Evolutionary conservation across 37 sponge, comb jelly and placozoan species (phyloP), one percentile per base, ranked within the genome.

Genomic region (Geodia barretti): DNA sequence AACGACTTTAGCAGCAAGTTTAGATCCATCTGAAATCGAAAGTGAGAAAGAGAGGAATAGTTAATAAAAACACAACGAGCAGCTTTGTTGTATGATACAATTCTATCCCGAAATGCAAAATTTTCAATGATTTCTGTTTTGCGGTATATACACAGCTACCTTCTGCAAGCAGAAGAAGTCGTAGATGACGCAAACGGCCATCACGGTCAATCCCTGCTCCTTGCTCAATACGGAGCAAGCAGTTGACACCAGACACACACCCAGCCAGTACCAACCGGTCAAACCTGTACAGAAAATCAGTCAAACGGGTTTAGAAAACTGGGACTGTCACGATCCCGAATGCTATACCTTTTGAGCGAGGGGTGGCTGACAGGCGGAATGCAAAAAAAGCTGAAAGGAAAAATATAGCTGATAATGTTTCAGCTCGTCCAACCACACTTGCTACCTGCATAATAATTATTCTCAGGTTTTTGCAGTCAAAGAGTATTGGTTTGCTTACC

Each of bases 401-500:
- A 88, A 97, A 97, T 25, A 94, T 33, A 36, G 87, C 89, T 47
- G 95, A 97, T 1, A 97, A 76, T 0, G 71, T 75, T 40, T 97
- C 97, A 36, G 97, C 94, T 69, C 97, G 79, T 9, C 97, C 97
- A 9, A 97, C 97, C 20, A 97, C 77, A 30, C 97, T 94, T 39
- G 97, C 95, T 80, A 39, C 95, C 54, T 47, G 14, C 7, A 47
- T 17, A 14, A 47, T 14, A 47, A 47, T 47, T 47, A 14, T 47
- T n/a, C n/a, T n/a, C n/a, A n/a, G n/a, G n/a, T 47, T 47, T 7
- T 47, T 47, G 54, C 54, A 17, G 54, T 47, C 11, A 7, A 47
- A 47, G 14, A 47, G 14, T 47, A 47, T 7, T 47, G 14, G 54
- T 14, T 47, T 7, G 78, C 86, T 85, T 25, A 85, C 86, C 36